A percentile compares a stretch with the other conserved stretches of the same genome.
Conservation (phyloP, 2,113 vertebrate genomes). For the Bostrychus sinensis region DNA sequence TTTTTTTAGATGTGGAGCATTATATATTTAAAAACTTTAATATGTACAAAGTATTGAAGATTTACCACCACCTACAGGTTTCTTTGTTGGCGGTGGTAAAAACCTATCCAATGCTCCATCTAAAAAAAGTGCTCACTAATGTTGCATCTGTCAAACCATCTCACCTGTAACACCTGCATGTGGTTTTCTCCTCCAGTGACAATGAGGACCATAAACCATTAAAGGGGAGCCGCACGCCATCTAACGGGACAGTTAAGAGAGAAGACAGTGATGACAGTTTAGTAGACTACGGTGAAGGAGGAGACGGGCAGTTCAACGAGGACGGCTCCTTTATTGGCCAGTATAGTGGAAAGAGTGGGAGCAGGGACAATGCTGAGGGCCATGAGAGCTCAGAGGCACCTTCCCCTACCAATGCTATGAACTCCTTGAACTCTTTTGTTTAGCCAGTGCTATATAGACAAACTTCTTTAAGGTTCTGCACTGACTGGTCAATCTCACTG, state of each 20-base stretch:
- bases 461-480: slow-evolving; percentile 16
- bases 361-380: slow-evolving; percentile 91
- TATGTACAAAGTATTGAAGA: not conserved
- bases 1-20: slow-evolving; percentile 68
- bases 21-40: slow-evolving; percentile 30
- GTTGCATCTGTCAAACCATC: slow-evolving; percentile 65
- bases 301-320: slow-evolving; percentile 98
- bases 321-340: slow-evolving; percentile 99
- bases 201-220: slow-evolving; percentile 97
- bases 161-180: slow-evolving; percentile 80
- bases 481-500: slow-evolving; percentile 44
- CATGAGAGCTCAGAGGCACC: slow-evolving; percentile 96
- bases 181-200: slow-evolving; percentile 88
- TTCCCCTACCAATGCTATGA: slow-evolving; percentile 92
- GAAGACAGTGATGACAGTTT: slow-evolving; percentile 98
- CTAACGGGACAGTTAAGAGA: slow-evolving; percentile 96
- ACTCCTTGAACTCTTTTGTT: slow-evolving; percentile 94
- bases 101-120: slow-evolving; percentile 61
- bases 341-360: slow-evolving; percentile 92
- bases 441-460: slow-evolving; percentile 67
- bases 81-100: slow-evolving; percentile 12
- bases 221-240: slow-evolving; percentile 94
- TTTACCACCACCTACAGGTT: slow-evolving; percentile 5
- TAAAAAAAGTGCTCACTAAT: slow-evolving; percentile 66
- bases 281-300: slow-evolving; percentile 98